Evolutionary conservation across 2,888 invertebrate genomes (phyloP), one percentile per base, ranked within the genome.

Genomic region (Melipona beecheii): DNA sequence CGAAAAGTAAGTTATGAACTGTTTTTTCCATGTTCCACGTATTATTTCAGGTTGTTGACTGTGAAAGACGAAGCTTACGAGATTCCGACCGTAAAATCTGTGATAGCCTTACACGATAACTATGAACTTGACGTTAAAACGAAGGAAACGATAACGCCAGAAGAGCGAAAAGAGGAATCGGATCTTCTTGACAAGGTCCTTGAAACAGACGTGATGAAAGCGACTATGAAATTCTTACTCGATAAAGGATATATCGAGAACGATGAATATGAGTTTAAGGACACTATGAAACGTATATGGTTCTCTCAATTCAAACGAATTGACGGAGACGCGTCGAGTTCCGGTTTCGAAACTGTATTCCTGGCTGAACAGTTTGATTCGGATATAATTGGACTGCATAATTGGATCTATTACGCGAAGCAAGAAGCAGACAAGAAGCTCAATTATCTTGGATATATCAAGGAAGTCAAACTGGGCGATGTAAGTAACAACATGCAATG

Each of bases 341-440:
- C 98, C 62, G 98, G 98, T 1, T 99, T 99, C 92, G 99, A 99
- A 94, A 99, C 99, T 90, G 96, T 98, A 21, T 98, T 98, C 93
- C 96, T 98, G 1, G 98, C 98, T 0, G 99, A 99, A 95, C 93
- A 95, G 27, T 95, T 96, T 89, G 97, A 97, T 91, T 96, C 96
- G 66, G 97, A 96, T 91, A 95, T 96, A 36, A 95, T 95, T 93
- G 98, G 98, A 9, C 95, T 99, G 87, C 99, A 99, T 94, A 98
- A 98, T 94, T 99, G 98, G 98, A 95, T 98, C 69, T 98, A 98
- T 94, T 98, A 97, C 91, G 96, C 96, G 75, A 96, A 96, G 83
- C 97, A 98, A 94, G 98, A 99, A 95, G 94, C 95, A 69, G 96
- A 96, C 0, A 96, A 97, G 73, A 95, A 96, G 58, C 95, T 96